phyloP scores from a whole-genome alignment of 2,797 vertebrate species.

The Lindbergichthys nudifrons region DNA sequence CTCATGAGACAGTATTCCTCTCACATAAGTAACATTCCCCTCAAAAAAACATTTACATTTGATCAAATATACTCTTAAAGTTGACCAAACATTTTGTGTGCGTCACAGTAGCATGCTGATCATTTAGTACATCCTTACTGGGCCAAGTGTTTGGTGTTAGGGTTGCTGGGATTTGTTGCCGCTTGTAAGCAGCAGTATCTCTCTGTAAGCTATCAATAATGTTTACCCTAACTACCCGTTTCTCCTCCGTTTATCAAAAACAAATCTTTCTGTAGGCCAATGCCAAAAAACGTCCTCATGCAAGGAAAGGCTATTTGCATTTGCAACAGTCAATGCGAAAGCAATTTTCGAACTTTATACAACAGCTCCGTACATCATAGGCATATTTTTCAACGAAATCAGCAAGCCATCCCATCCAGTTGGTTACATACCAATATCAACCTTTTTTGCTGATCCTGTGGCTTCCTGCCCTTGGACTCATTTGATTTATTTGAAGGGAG shows the following conservation, averaged over 20 bases:
- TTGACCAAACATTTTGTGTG: too few relatives aligned
- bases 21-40: too few relatives aligned
- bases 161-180: background rate
- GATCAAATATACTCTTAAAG: too few relatives aligned
- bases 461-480: slow-evolving; percentile 7
- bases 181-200: background rate
- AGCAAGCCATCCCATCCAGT: slow-evolving; percentile 32
- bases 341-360: slow-evolving; percentile 41
- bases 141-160: too few relatives aligned
- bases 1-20: too few relatives aligned
- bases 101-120: too few relatives aligned
- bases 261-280: slow-evolving; percentile 2
- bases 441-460: slow-evolving; percentile 34
- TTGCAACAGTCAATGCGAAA: slow-evolving; percentile 28
- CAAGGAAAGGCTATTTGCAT: slow-evolving; percentile 18
- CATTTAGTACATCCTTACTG: too few relatives aligned
- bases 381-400: slow-evolving; percentile 45
- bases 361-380: slow-evolving; percentile 16
- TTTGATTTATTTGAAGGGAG: slow-evolving; percentile 25
- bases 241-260: slow-evolving; percentile 11
- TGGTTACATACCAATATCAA: slow-evolving; percentile 52
- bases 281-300: slow-evolving; percentile 5
- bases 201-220: slow-evolving; percentile 2
- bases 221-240: slow-evolving; percentile 3
- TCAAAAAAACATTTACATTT: too few relatives aligned